These are phyloP conservation scores for Manduca sexta DNA, from an alignment of 1,140 invertebrate genomes.

Conservation along the genomic window DNA sequence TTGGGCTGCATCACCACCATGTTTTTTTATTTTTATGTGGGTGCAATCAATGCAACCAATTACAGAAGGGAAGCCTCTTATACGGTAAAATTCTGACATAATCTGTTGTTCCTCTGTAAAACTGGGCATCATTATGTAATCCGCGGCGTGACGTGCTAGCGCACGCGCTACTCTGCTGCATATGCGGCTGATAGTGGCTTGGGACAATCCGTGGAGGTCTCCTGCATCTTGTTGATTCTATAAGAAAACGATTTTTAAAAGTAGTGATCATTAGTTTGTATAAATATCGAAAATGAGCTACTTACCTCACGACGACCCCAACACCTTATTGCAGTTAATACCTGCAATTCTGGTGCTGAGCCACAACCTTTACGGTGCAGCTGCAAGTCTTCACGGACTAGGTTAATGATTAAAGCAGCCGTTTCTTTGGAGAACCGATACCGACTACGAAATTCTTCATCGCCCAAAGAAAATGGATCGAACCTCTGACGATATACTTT, in stretches of 20 bases:
- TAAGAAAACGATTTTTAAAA: neutral
- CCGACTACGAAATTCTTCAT: neutral
- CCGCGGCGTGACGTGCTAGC: neutral
- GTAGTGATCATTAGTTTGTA: neutral
- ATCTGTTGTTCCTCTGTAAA: slow-evolving; percentile 3
- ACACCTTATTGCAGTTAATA: slow-evolving; percentile 11
- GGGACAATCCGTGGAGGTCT: slow-evolving; percentile 10
- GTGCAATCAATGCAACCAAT: slow-evolving; percentile 11
- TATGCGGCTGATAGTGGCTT: slow-evolving; percentile 7
- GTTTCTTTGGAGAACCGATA: slow-evolving; percentile 8
- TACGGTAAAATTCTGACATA: slow-evolving; percentile 1
- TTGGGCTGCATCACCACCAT: slow-evolving; percentile 7
- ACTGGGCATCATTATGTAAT: slow-evolving; percentile 10
- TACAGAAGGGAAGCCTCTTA: slow-evolving; percentile 3
- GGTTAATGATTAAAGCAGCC: slow-evolving; percentile 8
- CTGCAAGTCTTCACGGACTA: slow-evolving; percentile 9
- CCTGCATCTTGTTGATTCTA: slow-evolving; percentile 14
- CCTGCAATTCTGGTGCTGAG: slow-evolving; percentile 11
- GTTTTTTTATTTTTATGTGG: slow-evolving; percentile 15
- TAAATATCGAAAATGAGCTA: neutral
- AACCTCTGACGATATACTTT: neutral
- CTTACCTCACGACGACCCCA: slow-evolving; percentile 11
- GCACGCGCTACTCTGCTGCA: slow-evolving; percentile 7
- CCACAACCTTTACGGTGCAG: slow-evolving; percentile 5
- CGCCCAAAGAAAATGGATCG: neutral